Evolutionary conservation across 2,797 vertebrate genomes (phyloP).

Genomic region (Paguma larvata): DNA sequence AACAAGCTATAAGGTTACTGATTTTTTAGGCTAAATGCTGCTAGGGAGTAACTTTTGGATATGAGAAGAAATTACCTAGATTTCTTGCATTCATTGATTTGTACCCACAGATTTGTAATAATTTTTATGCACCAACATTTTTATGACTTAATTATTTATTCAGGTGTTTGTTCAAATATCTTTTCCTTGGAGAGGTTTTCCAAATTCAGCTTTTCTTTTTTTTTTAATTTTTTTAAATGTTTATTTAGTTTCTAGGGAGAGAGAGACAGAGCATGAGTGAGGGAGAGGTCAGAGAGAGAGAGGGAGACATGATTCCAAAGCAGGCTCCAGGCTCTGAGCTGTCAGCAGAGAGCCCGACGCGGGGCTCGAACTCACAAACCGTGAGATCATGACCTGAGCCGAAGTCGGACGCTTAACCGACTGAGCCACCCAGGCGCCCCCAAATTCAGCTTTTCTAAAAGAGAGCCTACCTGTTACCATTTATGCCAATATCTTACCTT

Average conservation of each 20-base stretch:
- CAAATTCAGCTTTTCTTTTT: background rate
- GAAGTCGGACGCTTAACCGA: too few relatives aligned
- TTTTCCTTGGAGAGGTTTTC: background rate
- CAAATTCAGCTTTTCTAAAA: background rate
- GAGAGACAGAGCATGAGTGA: too few relatives aligned
- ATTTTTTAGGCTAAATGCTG: constrained; percentile 47
- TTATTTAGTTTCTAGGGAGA: too few relatives aligned
- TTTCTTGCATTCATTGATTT: constrained; percentile 38
- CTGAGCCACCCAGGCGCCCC: too few relatives aligned
- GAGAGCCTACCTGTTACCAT: background rate
- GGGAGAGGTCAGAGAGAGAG: too few relatives aligned
- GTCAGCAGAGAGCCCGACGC: too few relatives aligned
- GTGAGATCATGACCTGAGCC: too few relatives aligned
- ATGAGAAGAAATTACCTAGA: background rate
- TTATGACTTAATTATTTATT: constrained; percentile 26
- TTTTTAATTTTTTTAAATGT: too few relatives aligned
- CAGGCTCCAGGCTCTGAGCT: too few relatives aligned
- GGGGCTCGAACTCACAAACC: too few relatives aligned
- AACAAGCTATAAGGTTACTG: background rate
- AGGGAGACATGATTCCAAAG: too few relatives aligned
- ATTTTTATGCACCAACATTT: background rate
- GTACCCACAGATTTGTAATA: background rate
- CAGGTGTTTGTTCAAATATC: background rate
- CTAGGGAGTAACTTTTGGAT: background rate
- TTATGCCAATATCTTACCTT: background rate